Base-by-base conservation (phyloP, 2,113 vertebrate species). In the Forbesichthys agassizii region DNA sequence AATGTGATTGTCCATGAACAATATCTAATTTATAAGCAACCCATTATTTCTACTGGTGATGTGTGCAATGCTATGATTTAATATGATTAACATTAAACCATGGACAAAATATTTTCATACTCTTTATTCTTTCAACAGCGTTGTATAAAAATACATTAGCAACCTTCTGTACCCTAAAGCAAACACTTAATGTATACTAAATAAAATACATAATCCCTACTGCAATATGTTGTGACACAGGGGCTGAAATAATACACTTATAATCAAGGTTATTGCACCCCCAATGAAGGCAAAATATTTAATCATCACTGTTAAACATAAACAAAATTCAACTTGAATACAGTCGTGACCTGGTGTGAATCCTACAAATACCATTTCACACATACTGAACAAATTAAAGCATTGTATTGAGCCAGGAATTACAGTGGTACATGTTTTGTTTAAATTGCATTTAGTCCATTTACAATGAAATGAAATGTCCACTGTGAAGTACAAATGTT, bases 101-200 rank as follows among this genome's bases (percentile, higher is more conserved):
- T 55, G 14, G 46, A 7, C 12, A 0, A 36, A 51, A 27, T 27
- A 27, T 27, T 27, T 27, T 27, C 27, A 27, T 27, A 49, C 20
- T 63, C 27, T 80, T 85, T 86, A 87, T 86, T 81, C 67, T 1
- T 71, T 69, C 33, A 33, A 66, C 48, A 71, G 53, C 78, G 61
- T 57, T 67, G 70, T 68, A 80, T 16, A 53, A 68, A 58, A 71
- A 78, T 56, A 71, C 58, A 77, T 56, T 66, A 58, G 69, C 56
- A 73, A 49, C 61, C 16, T 51, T 59, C 53, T 14, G 18, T 2
- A 47, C 1, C 3, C 16, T 11, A 5, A 69, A 68, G 59, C 69
- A 14, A n/a, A 68, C 5, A 18, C 7, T 56, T 14, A 8, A 65
- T 58, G 53, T 16, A 55, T 48, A 55, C 63, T 64, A 49, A 73